Conservation (phyloP, 30 jellyfish, hydroid and myxozoan species). For the Sanderia malayensis region DNA sequence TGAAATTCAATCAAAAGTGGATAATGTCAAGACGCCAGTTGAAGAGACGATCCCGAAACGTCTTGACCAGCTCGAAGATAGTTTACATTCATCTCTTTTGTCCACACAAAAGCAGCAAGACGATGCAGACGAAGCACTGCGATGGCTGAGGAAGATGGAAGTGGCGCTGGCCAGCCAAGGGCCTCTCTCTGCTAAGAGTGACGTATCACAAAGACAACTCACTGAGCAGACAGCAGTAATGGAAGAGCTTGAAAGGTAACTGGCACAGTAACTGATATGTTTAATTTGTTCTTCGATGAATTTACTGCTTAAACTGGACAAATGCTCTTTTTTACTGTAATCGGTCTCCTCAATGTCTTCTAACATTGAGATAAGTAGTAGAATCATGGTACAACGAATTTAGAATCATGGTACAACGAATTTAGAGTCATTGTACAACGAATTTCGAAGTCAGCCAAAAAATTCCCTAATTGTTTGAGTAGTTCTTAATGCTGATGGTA, state of each 20-base stretch:
- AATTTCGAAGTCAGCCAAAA: no score
- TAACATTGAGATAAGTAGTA: no score
- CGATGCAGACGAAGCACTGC: conserved; percentile 67
- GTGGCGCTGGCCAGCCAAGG: conserved; percentile 64
- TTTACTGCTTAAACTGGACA: no score
- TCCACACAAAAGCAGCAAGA: conserved; percentile 66
- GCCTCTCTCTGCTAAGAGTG: conserved; percentile 93
- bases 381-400: no score
- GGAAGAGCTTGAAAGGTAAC: conserved; percentile 65
- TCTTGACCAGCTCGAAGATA: conserved; percentile 56
- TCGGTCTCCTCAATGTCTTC: no score
- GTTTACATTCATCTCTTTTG: conserved; percentile 59
- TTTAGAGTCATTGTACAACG: no score
- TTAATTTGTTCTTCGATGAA: no score
- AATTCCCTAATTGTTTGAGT: no score
- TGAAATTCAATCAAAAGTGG: conserved; percentile 49
- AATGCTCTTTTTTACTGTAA: no score
- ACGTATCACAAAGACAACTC: conserved; percentile 58
- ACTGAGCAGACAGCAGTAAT: conserved; percentile 63
- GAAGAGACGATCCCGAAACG: conserved; percentile 69
- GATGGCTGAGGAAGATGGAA: conserved; percentile 88
- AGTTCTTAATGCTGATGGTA: no score
- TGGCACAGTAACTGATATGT: no score
- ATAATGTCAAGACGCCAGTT: conserved; percentile 43
- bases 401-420: no score